Base-by-base conservation (phyloP, 2,797 vertebrate genomes). In the Sebastes dallii region DNA sequence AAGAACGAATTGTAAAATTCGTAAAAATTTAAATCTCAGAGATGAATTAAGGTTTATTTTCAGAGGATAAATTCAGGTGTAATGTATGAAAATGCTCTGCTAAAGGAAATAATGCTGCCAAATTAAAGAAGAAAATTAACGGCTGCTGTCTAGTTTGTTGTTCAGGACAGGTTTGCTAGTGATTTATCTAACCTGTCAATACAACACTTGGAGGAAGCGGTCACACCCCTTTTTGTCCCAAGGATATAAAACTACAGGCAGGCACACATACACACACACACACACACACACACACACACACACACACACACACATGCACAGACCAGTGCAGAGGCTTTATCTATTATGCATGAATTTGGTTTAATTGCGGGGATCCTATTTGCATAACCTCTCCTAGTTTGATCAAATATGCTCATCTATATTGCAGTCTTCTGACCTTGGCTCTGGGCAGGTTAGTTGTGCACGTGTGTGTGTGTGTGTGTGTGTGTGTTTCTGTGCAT, bases 261-360 rank as follows among this genome's bases (percentile, higher is more conserved):
- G 56, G 42, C 74, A 84, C 60, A 74, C 74, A 73, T 42, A 55
- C 42, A 46, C 42, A 46, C 42, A 46, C 42, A 46, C 16, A 46
- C 42, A 46, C 39, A 42, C 39, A 46, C 39, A 42, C 39, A 14
- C 39, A 39, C 27, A 27, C 11, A 36, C 68, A 65, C 3, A 75
- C 39, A 42, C 39, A 14, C 39, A 39, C 27, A 27, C 11, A 36
- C 68, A 65, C 3, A 75, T 13, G 18, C 54, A 72, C 36, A 83
- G 59, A 76, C 50, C 24, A 84, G 65, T 77, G 58, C 69, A 83
- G 66, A 86, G 74, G 66, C 83, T 87, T 86, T 75, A 93, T 94
- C 91, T 87, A 92, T 95, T 92, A 93, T 95, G 88, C 83, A 93
- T 94, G 92, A 86, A 90, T 93, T 92, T 89, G 82, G 81, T 90